Percentiles rank a stretch among this genome's conserved stretches.
Conservation (phyloP, 1,140 invertebrate species). For the Babylonia areolata region DNA sequence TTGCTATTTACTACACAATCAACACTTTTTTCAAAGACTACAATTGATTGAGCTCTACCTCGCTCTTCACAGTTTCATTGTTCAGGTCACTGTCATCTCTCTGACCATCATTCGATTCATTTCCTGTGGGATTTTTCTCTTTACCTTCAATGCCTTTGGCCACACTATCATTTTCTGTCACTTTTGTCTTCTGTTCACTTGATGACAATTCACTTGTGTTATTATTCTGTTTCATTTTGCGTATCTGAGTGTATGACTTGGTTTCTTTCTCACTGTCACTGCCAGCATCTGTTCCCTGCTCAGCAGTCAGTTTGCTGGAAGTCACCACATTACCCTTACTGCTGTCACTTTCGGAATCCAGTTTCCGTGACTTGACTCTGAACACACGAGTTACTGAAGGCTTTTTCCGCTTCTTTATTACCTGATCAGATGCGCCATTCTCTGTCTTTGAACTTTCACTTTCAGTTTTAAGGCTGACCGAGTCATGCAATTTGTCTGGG, state of each 20-base stretch:
- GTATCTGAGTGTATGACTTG: background rate
- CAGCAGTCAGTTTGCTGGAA: background rate
- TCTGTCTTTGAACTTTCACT: background rate
- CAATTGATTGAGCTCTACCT: background rate
- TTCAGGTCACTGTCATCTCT: background rate
- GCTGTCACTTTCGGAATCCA: background rate
- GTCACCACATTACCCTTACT: background rate
- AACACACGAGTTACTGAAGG: background rate
- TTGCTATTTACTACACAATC: too few species aligned
- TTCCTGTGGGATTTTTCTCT: background rate
- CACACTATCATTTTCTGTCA: background rate
- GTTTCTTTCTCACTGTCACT: constrained; percentile 4
- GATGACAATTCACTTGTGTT: background rate
- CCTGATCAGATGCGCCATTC: background rate
- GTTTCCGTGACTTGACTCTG: background rate
- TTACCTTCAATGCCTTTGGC: background rate
- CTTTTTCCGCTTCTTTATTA: background rate
- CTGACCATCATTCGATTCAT: too few species aligned
- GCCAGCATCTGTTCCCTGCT: background rate
- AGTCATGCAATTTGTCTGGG: background rate
- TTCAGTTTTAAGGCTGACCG: background rate
- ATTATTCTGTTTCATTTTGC: background rate
- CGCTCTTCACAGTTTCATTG: background rate
- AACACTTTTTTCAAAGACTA: too few species aligned
- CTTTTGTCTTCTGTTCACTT: background rate